phyloP scores from a whole-genome alignment of 2,113 vertebrate genomes.

The Sebastes fasciatus region DNA sequence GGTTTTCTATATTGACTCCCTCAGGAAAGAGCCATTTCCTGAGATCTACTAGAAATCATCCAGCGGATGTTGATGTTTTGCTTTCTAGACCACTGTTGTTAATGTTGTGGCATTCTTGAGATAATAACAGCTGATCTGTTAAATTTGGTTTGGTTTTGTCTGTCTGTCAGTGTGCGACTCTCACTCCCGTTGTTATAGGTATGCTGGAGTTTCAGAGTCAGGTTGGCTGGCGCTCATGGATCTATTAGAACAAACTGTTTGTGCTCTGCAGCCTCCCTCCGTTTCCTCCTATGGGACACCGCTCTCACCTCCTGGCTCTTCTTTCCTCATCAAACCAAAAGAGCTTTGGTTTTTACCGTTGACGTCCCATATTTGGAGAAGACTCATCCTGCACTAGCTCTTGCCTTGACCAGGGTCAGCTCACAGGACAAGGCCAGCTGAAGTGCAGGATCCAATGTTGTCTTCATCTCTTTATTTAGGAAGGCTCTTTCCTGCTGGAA shows the following conservation, averaged over 20 bases:
- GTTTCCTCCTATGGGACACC: conserved; percentile 37
- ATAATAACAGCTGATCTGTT: conserved; percentile 61
- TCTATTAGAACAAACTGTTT: conserved; percentile 45
- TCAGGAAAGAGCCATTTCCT: conserved; percentile 73
- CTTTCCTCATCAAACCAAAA: conserved; percentile 38
- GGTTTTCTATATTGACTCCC: conserved; percentile 48
- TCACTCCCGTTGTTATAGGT: conserved; percentile 14
- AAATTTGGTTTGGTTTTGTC: conserved; percentile 36
- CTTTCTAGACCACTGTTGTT: conserved; percentile 54
- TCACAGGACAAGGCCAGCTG: neutral
- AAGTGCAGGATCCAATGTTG: neutral
- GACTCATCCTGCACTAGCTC: conserved; percentile 18
- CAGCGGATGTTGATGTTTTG: conserved; percentile 77
- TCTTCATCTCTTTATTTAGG: conserved; percentile 21
- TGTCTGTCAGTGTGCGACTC: conserved; percentile 1
- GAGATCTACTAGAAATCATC: conserved; percentile 44
- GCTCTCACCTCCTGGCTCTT: conserved; percentile 28
- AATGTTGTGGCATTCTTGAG: conserved; percentile 56
- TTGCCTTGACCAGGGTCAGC: conserved; percentile 21
- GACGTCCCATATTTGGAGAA: conserved; percentile 36
- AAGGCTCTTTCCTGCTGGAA: conserved; percentile 14
- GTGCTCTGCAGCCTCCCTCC: conserved; percentile 22
- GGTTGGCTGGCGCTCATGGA: conserved; percentile 18
- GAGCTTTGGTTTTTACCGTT: conserved; percentile 10
- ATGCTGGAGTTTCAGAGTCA: conserved; percentile 20